Conservation (phyloP, 2,888 invertebrate genomes). For the Autographa pulchrina region DNA sequence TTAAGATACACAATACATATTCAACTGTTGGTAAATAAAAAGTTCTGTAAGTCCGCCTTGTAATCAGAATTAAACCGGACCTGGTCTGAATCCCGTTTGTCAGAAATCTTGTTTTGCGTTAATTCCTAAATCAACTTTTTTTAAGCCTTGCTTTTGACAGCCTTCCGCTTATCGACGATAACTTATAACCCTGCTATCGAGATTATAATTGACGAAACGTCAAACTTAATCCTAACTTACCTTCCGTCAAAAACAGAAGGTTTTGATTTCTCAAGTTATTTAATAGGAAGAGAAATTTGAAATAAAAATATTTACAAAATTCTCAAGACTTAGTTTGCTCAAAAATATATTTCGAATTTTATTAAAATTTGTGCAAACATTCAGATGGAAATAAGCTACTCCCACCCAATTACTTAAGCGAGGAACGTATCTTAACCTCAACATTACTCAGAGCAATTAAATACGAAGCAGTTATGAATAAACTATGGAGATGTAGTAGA, state of each 20-base stretch:
- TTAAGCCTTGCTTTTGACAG: neutral
- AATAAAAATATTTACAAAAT: neutral
- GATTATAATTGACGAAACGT: neutral
- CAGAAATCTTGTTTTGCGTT: neutral
- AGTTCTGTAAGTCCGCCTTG: too few relatives aligned
- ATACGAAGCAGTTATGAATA: neutral
- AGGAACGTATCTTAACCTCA: neutral
- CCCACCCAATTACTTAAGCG: neutral
- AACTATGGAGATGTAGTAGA: neutral
- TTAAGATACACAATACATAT: too few relatives aligned
- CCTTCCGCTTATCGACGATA: neutral
- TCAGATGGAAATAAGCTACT: neutral
- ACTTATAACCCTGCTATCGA: neutral
- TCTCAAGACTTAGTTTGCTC: neutral
- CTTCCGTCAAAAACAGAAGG: neutral
- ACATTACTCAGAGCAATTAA: neutral
- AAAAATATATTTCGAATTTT: neutral
- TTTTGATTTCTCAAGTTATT: neutral
- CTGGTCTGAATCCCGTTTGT: neutral
- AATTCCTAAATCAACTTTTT: neutral
- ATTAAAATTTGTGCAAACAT: neutral
- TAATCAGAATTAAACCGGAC: too few relatives aligned
- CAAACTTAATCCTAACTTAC: slow-evolving; percentile 1
- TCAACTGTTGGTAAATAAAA: too few relatives aligned
- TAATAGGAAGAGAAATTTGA: neutral